Percentiles rank a stretch among this genome's conserved stretches.
These are phyloP conservation scores for Metellina segmentata DNA, from an alignment of 2,888 invertebrate genomes.

Conservation along the genomic window DNA sequence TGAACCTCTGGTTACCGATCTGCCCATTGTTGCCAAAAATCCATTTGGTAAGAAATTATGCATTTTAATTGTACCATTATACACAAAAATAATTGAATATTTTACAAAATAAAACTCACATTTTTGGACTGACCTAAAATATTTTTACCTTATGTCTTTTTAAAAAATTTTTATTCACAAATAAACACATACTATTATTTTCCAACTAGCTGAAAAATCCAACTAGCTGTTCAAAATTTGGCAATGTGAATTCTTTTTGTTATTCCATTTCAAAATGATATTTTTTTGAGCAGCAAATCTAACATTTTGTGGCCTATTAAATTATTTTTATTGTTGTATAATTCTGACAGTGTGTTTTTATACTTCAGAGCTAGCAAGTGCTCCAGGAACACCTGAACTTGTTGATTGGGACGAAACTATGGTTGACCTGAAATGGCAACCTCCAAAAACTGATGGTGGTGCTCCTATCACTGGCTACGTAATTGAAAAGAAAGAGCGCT, in stretches of 20 bases:
- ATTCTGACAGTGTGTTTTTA: not conserved
- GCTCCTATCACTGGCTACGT: slow-evolving; percentile 85
- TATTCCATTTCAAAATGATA: too few relatives aligned
- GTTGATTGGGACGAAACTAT: slow-evolving; percentile 84
- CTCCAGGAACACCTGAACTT: slow-evolving; percentile 92
- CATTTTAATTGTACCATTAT: not conserved
- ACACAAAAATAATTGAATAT: not conserved
- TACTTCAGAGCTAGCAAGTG: slow-evolving; percentile 87
- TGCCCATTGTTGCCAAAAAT: slow-evolving; percentile 95
- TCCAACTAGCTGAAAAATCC: too few relatives aligned
- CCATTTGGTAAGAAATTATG: slow-evolving; percentile 87
- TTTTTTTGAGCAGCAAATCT: not conserved
- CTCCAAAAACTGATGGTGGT: slow-evolving; percentile 79
- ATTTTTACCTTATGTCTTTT: too few relatives aligned
- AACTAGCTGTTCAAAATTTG: too few relatives aligned
- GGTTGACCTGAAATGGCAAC: slow-evolving; percentile 91
- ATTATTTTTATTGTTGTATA: too few relatives aligned
- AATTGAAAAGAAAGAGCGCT: slow-evolving; percentile 88
- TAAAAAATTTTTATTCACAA: too few relatives aligned
- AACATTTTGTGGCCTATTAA: not conserved
- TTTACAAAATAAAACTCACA: not conserved
- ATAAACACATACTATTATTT: not conserved
- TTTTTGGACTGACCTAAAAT: not conserved
- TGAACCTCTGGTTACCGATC: slow-evolving; percentile 94
- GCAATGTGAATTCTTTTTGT: too few relatives aligned